Evolutionary conservation across 2,113 vertebrate genomes (phyloP).

Genomic region (Callorhinus ursinus): DNA sequence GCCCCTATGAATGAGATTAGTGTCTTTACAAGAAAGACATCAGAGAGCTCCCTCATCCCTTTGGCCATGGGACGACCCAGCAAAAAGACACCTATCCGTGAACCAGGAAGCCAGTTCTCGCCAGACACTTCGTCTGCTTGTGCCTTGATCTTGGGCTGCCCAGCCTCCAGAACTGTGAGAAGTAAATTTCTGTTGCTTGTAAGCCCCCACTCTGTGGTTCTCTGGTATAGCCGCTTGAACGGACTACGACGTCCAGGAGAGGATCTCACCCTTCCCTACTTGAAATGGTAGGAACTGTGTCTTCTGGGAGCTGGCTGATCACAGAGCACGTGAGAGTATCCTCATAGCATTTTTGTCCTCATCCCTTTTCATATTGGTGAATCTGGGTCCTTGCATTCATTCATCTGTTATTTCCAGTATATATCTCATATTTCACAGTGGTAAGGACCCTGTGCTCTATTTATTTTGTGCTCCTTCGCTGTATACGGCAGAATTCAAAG

Average conservation of each 20-base stretch:
- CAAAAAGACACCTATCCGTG: background rate
- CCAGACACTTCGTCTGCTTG: background rate
- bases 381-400: background rate
- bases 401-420: background rate
- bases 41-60: fast-evolving
- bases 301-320: background rate
- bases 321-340: too few relatives aligned
- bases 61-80: background rate
- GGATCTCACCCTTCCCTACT: background rate
- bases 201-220: background rate
- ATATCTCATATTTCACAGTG: background rate
- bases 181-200: background rate
- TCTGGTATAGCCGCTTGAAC: background rate
- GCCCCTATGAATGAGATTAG: background rate
- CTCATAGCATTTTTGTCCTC: background rate
- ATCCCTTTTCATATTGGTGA: background rate
- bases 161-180: background rate
- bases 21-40: background rate
- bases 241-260: background rate
- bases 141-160: background rate
- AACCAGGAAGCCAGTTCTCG: background rate
- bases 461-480: background rate
- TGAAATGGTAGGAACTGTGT: background rate
- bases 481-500: background rate
- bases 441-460: background rate